Conservation (phyloP, 1,140 invertebrate genomes). For the Radopholus similis region DNA sequence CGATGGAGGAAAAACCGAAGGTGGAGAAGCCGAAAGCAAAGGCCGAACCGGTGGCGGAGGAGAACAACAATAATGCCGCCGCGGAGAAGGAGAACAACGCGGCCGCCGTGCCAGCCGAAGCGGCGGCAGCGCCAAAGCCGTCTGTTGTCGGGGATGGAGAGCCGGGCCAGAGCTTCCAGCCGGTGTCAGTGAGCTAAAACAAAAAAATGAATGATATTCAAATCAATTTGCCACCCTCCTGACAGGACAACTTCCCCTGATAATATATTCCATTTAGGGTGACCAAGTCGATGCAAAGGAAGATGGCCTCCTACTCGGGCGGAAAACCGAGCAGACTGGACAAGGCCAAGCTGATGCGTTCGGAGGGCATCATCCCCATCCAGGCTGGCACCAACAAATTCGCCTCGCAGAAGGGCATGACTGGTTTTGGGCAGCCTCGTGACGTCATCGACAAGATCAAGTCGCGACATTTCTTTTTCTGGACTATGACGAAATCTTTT, state of each 20-base stretch:
- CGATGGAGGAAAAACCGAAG: conserved; percentile 19
- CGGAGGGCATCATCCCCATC: conserved; percentile 59
- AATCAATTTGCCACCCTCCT: too few relatives aligned
- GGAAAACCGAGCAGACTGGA: conserved; percentile 53
- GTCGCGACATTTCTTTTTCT: too few relatives aligned
- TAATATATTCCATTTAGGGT: too few relatives aligned
- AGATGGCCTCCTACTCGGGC: conserved; percentile 47
- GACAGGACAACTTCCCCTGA: too few relatives aligned
- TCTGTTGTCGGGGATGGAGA: not conserved
- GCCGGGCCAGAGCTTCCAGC: conserved; percentile 5
- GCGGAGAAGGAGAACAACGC: conserved; percentile 4
- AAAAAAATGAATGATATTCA: too few relatives aligned
- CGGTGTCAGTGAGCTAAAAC: too few relatives aligned
- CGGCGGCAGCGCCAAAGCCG: not conserved
- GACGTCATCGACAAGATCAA: conserved; percentile 60
- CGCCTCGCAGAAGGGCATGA: conserved; percentile 60
- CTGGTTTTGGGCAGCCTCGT: conserved; percentile 57
- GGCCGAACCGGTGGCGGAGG: not conserved
- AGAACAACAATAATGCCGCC: conserved; percentile 8
- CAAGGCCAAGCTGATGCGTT: conserved; percentile 58
- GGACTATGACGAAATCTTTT: too few relatives aligned
- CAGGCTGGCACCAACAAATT: conserved; percentile 60
- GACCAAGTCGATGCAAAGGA: conserved; percentile 26
- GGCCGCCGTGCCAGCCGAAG: not conserved
- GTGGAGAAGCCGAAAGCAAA: conserved; percentile 16